Evolutionary conservation across 1,140 invertebrate genomes (phyloP), one percentile per base, ranked within the genome.

Genomic region (Propsilocerus akamusi): DNA sequence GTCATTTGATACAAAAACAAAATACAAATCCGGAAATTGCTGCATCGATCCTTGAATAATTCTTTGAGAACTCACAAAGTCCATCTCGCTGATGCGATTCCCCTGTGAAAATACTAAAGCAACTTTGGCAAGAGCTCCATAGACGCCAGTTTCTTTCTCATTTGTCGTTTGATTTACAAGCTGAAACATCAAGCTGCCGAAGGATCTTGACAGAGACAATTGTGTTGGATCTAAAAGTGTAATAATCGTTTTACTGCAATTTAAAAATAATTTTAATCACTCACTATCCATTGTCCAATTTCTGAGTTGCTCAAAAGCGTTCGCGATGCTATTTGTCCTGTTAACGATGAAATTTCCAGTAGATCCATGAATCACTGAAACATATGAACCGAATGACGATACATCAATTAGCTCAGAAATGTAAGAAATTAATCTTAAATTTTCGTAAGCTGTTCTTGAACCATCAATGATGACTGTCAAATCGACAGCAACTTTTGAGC

Each of bases 291-390:
- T 55, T 8, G 64, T 66, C 47, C 53, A 61, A 52, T 69, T 71
- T 14, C 51, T 49, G 3, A 71, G 55, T 7, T 63, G 57, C 4
- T 56, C 50, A 53, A 63, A 70, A 7, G 67, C 54, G 7, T 57
- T 52, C 3, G 66, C 63, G 2, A 69, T 51, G 51, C 66, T 69
- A 47, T 59, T 53, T 3, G 61, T 56, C 4, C 61, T 61, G 3
- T 74, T 71, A 5, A 68, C 63, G 4, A 78, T 58, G 72, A 72
- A 77, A 26, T 64, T 54, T 10, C 70, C 76, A 2, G 67, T 72
- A 57, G 67, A 68, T 12, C 75, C 72, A 51, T 77, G 71, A 17
- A 79, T 57, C 46, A 79, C 58, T 4, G 67, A 71, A 48, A 79
- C 60, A 46, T 63, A 68, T 48, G 73, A 75, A 0, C 73, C 69